phyloP scores from a whole-genome alignment of 1,140 invertebrate genomes.

The Doryteuthis pealeii region DNA sequence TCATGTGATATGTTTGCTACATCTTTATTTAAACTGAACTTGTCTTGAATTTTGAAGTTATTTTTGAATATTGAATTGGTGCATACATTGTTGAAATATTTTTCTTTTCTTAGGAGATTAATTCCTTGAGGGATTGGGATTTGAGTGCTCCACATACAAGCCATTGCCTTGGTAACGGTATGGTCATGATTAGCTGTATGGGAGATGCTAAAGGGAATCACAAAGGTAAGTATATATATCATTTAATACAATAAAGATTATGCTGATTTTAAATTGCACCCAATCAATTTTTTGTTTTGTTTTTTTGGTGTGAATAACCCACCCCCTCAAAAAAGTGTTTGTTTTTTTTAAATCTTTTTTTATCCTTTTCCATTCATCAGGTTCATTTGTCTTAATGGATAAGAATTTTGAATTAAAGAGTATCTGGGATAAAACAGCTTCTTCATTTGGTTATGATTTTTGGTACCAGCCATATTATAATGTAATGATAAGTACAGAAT shows the following conservation, averaged over 20 bases:
- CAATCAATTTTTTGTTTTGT: too few species aligned
- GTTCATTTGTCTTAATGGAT: slow-evolving; percentile 90
- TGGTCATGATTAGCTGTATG: slow-evolving; percentile 93
- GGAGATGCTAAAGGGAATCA: slow-evolving; percentile 78
- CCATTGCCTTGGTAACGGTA: slow-evolving; percentile 87
- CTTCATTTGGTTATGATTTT: slow-evolving; percentile 69
- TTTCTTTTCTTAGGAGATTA: background rate
- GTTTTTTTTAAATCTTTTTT: background rate
- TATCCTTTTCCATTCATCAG: slow-evolving; percentile 51
- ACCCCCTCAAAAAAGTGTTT: too few species aligned
- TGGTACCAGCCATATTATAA: slow-evolving; percentile 97
- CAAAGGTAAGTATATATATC: slow-evolving; percentile 64
- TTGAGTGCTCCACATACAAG: slow-evolving; percentile 86
- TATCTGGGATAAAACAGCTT: slow-evolving; percentile 59
- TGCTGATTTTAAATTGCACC: too few species aligned
- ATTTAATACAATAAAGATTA: too few species aligned
- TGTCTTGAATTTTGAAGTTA: too few species aligned
- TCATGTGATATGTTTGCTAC: too few species aligned
- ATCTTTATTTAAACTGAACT: too few species aligned
- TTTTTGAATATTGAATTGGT: too few species aligned
- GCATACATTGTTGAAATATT: too few species aligned
- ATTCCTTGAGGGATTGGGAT: slow-evolving; percentile 55
- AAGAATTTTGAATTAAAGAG: slow-evolving; percentile 73
- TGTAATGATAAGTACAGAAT: slow-evolving; percentile 87
- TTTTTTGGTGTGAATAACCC: too few species aligned